A percentile compares a stretch with the other conserved stretches of the same genome.
Conservation (phyloP, 1,140 invertebrate species). For the Drosophila ananassae region DNA sequence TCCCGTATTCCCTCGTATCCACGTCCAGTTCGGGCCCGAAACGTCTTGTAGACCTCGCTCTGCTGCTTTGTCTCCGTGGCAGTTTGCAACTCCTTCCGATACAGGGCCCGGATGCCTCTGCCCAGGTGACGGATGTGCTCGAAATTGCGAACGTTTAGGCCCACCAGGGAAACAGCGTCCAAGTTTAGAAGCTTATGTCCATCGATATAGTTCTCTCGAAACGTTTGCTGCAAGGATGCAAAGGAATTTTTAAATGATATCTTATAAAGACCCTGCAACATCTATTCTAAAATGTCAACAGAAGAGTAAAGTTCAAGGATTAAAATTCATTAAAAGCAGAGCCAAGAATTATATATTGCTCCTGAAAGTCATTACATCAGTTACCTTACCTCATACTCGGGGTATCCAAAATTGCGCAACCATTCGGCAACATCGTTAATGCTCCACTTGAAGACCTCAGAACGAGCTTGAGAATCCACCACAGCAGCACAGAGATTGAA, state of each 20-base stretch:
- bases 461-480: constrained; percentile 65
- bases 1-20: constrained; percentile 67
- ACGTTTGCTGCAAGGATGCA: constrained; percentile 58
- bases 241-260: too few species aligned
- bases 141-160: constrained; percentile 72
- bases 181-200: constrained; percentile 71
- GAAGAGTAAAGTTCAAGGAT: not conserved
- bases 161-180: constrained; percentile 68
- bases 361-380: not conserved
- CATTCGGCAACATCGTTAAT: constrained; percentile 69
- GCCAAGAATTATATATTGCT: too few species aligned
- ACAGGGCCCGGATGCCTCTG: constrained; percentile 63
- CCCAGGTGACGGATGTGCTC: constrained; percentile 72
- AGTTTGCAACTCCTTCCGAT: constrained; percentile 66
- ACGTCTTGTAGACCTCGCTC: constrained; percentile 72
- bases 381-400: constrained; percentile 69
- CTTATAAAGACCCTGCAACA: not conserved
- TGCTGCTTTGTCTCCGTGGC: constrained; percentile 59
- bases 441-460: constrained; percentile 71
- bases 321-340: too few species aligned
- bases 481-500: constrained; percentile 59
- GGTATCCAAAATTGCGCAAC: constrained; percentile 68
- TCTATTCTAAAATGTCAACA: too few species aligned
- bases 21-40: constrained; percentile 55
- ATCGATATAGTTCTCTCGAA: constrained; percentile 71